Evolutionary conservation across 2,888 invertebrate species (phyloP).

Genomic region (Drosophila leonis): DNA sequence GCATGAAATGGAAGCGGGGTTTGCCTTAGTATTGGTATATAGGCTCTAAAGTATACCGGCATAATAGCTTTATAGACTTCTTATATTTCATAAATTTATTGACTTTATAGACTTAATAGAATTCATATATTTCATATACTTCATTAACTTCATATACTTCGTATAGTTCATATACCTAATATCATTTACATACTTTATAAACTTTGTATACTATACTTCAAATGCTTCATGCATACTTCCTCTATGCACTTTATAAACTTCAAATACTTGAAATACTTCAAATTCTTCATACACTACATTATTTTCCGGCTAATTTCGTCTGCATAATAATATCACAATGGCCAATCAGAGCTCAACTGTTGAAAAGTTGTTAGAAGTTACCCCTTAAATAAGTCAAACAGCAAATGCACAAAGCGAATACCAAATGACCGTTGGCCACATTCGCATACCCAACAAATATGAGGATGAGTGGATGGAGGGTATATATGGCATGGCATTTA

Average conservation of each 20-base stretch:
- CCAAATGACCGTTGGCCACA: slow-evolving; percentile 57
- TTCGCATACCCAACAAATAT: not conserved
- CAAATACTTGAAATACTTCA: not conserved
- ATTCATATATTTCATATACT: not conserved
- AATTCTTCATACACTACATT: not conserved
- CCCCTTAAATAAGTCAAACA: slow-evolving; percentile 44
- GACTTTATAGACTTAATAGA: not conserved
- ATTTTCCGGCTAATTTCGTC: slow-evolving; percentile 23
- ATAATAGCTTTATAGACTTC: not conserved
- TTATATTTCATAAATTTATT: not conserved
- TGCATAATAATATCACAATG: slow-evolving; percentile 37
- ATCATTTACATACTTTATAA: not conserved
- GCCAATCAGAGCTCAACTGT: slow-evolving; percentile 35
- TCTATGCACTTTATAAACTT: not conserved
- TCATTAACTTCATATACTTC: not conserved
- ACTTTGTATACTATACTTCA: not conserved
- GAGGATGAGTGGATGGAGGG: not conserved
- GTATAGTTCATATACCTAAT: not conserved
- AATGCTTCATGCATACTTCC: not conserved
- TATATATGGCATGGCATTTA: slow-evolving; percentile 79
- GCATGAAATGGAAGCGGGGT: not conserved
- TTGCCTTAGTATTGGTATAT: not conserved
- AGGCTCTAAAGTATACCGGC: not conserved
- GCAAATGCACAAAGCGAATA: slow-evolving; percentile 68
- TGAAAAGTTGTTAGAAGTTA: slow-evolving; percentile 47